Base-by-base conservation (phyloP, 2,888 invertebrate genomes). In the Busseola fusca region DNA sequence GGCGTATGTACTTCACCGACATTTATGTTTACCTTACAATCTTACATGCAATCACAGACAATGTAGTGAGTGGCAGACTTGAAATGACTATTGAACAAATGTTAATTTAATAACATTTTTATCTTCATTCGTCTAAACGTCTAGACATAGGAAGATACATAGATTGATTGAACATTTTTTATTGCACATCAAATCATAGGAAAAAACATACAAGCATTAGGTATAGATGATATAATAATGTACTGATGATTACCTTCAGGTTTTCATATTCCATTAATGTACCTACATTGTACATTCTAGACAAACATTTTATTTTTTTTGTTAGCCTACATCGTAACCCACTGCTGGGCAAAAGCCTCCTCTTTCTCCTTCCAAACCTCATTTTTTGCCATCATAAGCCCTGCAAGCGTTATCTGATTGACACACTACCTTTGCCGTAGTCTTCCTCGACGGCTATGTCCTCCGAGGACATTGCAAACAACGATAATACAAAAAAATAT, bases 1-100 rank as follows among this genome's bases (percentile, higher is more conserved):
- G 30, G 50, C 56, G 62, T 78, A 57, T 78, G 68, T 73, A 67
- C 71, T 76, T 76, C 62, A 58, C 72, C 73, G 63, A 56, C 64
- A 50, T 40, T 34, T 34, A 54, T 58, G 30, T 66, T 73, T 78
- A 74, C 64, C 50, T 73, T 57, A 58, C 9, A 30, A 59, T 67
- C 30, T 52, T 57, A 57, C 42, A 37, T 58, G 59, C 18, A 59
- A 66, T 59, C 57, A 7, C 25, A 52, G 50, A 34, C 27, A 76
- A 65, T 59, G 21, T 18, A 27, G 25, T 27, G 5, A 59, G n/a
- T 48, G 27, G 48, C 34, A 40, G 50, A 34, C 18, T 62, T 64
- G 42, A 72, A 42, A 56, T 42, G 25, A 4, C n/a, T 66, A 40
- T 59, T 72, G 57, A 69, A 54, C 18, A 42, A 37, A 69, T 25